Conservation (phyloP, 2,113 vertebrate genomes). For the Paramisgurnus dabryanus region DNA sequence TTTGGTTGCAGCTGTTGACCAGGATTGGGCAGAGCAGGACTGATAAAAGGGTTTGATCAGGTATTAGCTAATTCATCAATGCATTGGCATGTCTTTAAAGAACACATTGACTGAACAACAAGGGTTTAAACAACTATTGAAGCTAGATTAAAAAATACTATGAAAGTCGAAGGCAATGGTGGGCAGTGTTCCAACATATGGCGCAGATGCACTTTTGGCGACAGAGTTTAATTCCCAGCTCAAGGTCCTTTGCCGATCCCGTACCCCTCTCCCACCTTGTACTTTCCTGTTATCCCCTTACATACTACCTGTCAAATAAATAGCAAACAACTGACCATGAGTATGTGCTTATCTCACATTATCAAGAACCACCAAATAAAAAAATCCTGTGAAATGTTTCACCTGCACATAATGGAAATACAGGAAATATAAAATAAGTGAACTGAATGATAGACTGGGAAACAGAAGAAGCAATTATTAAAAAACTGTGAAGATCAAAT, state of each 20-base stretch:
- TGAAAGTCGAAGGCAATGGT: no score
- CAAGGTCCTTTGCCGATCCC: no score
- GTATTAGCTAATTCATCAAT: conserved; percentile 10
- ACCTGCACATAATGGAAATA: conserved; percentile 8
- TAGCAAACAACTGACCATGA: neutral
- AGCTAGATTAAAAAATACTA: no score
- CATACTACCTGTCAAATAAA: no score
- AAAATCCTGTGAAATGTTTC: neutral
- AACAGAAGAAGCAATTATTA: conserved; percentile 38
- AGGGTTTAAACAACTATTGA: neutral
- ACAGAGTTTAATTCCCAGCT: no score
- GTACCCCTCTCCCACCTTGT: no score
- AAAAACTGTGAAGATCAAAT: conserved; percentile 24
- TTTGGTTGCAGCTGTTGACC: conserved; percentile 68
- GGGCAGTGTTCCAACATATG: no score
- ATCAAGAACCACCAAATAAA: neutral
- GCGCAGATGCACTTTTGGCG: no score
- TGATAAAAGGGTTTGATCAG: conserved; percentile 36
- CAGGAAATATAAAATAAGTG: neutral
- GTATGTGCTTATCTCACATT: neutral
- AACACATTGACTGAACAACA: conserved; percentile 10
- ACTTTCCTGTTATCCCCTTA: no score
- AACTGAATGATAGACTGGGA: conserved; percentile 4
- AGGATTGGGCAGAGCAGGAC: conserved; percentile 68
- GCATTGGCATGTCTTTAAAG: conserved; percentile 22